A percentile compares a stretch with the other conserved stretches of the same genome.
Evolutionary conservation across 2,797 vertebrate genomes (phyloP).

Genomic region (Pseudochromis fuscus): DNA sequence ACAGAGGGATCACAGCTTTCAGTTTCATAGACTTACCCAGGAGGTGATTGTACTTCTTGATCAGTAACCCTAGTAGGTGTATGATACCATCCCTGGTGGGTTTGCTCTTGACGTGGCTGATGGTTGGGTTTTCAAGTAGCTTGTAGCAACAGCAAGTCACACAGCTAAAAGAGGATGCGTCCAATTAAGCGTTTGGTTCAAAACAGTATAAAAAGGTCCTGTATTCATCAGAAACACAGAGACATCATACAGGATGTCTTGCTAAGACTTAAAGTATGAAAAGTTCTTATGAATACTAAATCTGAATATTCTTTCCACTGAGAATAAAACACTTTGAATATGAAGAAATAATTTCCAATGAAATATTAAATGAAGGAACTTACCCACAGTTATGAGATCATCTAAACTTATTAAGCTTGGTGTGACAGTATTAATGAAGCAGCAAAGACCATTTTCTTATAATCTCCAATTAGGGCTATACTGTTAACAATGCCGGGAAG

Average conservation of each 20-base stretch:
- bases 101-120: conserved; percentile 91
- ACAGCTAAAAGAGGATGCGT: conserved; percentile 81
- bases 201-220: background rate
- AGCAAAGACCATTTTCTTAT: background rate
- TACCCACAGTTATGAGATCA: background rate
- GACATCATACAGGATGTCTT: too few relatives aligned
- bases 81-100: conserved; percentile 89
- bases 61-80: conserved; percentile 90
- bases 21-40: conserved; percentile 90
- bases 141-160: conserved; percentile 94
- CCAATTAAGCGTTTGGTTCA: background rate
- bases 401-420: background rate
- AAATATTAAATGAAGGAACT: conserved; percentile 14
- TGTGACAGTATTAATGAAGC: conserved; percentile 1
- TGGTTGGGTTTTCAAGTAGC: conserved; percentile 93
- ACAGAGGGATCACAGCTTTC: too few relatives aligned
- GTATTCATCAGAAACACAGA: background rate
- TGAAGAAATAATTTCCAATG: conserved; percentile 1
- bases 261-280: too few relatives aligned
- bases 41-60: conserved; percentile 92
- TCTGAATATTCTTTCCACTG: background rate
- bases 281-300: too few relatives aligned
- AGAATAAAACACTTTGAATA: too few relatives aligned
- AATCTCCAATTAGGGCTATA: conserved; percentile 8
- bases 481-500: background rate